phyloP scores from a whole-genome alignment of 1,140 invertebrate species.

The Luehdorfia chinensis region DNA sequence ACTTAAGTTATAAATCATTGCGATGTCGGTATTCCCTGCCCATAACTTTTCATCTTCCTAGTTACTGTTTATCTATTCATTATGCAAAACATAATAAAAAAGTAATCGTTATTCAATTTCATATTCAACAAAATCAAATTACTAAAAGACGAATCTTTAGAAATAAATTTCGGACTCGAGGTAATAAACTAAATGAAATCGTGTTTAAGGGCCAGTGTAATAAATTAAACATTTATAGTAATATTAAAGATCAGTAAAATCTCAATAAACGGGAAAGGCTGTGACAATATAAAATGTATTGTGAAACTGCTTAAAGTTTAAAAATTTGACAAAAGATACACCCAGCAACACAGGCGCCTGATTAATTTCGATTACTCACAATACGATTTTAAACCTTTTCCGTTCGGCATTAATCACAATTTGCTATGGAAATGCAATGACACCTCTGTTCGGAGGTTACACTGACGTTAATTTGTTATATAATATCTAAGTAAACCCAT shows the following conservation, averaged over 20 bases:
- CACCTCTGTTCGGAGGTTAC: not conserved
- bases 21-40: constrained; percentile 17
- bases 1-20: constrained; percentile 25
- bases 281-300: constrained; percentile 38
- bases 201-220: constrained; percentile 52
- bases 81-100: constrained; percentile 58
- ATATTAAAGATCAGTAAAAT: constrained; percentile 66
- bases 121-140: constrained; percentile 62
- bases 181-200: constrained; percentile 64
- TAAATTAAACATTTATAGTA: constrained; percentile 68
- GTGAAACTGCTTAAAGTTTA: constrained; percentile 28
- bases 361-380: not conserved
- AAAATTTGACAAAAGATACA: constrained; percentile 33
- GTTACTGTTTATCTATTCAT: constrained; percentile 35
- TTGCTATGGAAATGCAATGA: too few species aligned
- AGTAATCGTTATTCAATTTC: constrained; percentile 53
- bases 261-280: constrained; percentile 50
- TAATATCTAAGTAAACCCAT: constrained; percentile 13
- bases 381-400: not conserved
- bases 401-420: not conserved
- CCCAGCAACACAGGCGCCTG: too few species aligned
- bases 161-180: constrained; percentile 53
- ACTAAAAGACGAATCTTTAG: constrained; percentile 43
- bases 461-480: constrained; percentile 1
- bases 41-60: constrained; percentile 28